Conservation (phyloP, 2,888 invertebrate genomes). For the Limnephilus marmoratus region DNA sequence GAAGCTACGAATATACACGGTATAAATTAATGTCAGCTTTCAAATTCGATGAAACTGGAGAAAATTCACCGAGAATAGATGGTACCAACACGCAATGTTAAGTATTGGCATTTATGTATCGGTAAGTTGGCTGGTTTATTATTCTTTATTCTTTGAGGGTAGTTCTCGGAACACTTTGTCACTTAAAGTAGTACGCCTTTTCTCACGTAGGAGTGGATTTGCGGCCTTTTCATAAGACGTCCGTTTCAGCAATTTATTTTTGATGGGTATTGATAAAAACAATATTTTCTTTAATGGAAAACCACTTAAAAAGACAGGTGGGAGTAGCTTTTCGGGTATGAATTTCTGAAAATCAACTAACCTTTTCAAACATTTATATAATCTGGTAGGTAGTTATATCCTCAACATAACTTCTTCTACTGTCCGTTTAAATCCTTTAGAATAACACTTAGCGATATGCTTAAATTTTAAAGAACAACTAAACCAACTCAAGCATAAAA, state of each 20-base stretch:
- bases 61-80: not conserved
- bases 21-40: not conserved
- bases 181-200: not conserved
- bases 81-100: not conserved
- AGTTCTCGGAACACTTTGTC: not conserved
- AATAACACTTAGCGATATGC: not conserved
- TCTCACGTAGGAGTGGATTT: not conserved
- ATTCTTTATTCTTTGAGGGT: not conserved
- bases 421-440: too few relatives aligned
- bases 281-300: not conserved
- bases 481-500: too few relatives aligned
- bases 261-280: not conserved
- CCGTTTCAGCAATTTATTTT: not conserved
- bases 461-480: not conserved
- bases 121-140: not conserved
- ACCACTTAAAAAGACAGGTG: not conserved
- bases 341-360: not conserved
- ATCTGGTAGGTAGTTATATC: too few relatives aligned
- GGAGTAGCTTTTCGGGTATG: not conserved
- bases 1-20: not conserved
- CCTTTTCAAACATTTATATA: not conserved
- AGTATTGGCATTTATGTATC: not conserved
- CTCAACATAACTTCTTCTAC: too few relatives aligned
- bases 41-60: constrained; percentile 2
- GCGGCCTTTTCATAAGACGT: not conserved